Base-by-base conservation (phyloP, 2,888 invertebrate genomes). In the Calameuta filiformis region DNA sequence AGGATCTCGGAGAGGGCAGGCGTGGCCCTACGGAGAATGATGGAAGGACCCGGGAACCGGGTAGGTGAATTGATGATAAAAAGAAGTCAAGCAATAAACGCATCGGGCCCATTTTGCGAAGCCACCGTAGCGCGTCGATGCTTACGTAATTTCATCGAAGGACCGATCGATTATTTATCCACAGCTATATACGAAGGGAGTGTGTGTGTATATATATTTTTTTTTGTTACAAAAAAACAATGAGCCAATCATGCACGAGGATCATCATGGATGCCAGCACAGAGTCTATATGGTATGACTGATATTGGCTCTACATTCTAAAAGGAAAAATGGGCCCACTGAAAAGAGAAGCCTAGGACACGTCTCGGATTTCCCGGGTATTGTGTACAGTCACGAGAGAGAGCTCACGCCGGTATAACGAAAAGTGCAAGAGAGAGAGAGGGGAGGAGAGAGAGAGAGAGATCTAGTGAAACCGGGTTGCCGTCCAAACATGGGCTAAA, bases 1-100 rank as follows among this genome's bases (percentile, higher is more conserved):
- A 23, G 56, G 56, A 56, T 56, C 56, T 56, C 56, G 56, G 23
- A 86, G 87, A 87, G 89, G 88, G 87, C 89, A 87, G 90, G 89
- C 90, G 90, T 90, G 90, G 91, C 86, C 85, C 85, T 82, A 84
- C 82, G 82, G 84, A 85, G 89, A 87, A 90, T 89, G 90, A 90
- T 90, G 90, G 90, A 89, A 90, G 89, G 86, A 82, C 85, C 86
- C 86, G 79, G 86, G 86, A 85, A 86, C 83, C 84, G 84, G 81
- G 81, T 78, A 84, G 85, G 83, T 83, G 69, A 71, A 79, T 77
- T 77, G 78, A 79, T 75, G 34, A 80, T 76, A 81, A 83, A 77
- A 81, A 83, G 80, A 83, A 83, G 77, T 77, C 77, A 75, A 73
- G 80, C 81, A 82, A 82, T 81, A 81, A 81, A 80, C 77, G 77